Evolutionary conservation across 2,113 vertebrate genomes (phyloP).

Genomic region (Haemorhous mexicanus): DNA sequence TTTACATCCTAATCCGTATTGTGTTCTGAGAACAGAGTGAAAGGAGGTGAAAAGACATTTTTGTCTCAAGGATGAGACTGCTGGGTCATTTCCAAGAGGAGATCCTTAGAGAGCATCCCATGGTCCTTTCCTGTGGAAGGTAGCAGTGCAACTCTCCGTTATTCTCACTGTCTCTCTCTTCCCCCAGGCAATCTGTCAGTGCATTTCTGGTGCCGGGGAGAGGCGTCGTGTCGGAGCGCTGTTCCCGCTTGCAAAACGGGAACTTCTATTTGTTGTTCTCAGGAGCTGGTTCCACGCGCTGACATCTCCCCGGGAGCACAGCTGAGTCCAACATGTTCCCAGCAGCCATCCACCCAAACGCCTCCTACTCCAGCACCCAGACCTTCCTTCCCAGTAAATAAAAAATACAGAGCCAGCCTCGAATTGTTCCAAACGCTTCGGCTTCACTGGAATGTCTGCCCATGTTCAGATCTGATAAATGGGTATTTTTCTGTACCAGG

Average conservation of each 20-base stretch:
- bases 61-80: not conserved
- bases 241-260: constrained; percentile 70
- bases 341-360: constrained; percentile 62
- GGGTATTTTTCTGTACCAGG: not conserved
- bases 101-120: constrained; percentile 35
- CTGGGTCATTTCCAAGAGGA: constrained; percentile 36
- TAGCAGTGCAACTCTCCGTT: not conserved
- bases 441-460: not conserved
- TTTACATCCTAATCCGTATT: not conserved
- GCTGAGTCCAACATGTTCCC: constrained; percentile 67
- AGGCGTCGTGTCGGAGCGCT: constrained; percentile 48
- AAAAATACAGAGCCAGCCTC: constrained; percentile 3
- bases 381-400: constrained; percentile 47
- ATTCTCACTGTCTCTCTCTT: constrained; percentile 57
- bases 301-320: constrained; percentile 41
- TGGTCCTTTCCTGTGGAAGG: constrained; percentile 33
- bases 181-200: constrained; percentile 61
- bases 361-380: constrained; percentile 23
- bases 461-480: not conserved
- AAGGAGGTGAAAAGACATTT: not conserved
- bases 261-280: constrained; percentile 73
- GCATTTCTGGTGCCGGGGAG: constrained; percentile 52
- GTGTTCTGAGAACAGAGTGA: not conserved
- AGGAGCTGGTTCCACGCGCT: constrained; percentile 65
- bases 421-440: not conserved